These are phyloP conservation scores for Holcopasites calliopsidis DNA, from an alignment of 1,140 invertebrate genomes.

Conservation along the genomic window DNA sequence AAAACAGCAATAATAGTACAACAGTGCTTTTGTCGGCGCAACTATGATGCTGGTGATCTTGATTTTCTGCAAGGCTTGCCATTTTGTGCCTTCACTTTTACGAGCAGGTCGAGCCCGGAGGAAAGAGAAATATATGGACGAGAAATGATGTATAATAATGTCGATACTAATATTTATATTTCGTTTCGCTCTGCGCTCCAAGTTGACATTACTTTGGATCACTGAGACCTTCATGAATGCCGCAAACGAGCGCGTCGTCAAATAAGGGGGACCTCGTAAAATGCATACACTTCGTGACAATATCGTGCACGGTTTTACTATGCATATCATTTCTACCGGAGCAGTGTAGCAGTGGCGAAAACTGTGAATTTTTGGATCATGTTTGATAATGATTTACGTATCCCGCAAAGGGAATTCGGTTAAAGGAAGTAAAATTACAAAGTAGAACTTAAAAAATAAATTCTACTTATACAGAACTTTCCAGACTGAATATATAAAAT, in stretches of 20 bases:
- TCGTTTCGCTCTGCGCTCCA: too few relatives aligned
- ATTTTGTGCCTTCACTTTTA: not conserved
- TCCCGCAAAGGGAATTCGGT: not conserved
- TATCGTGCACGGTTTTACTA: not conserved
- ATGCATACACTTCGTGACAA: not conserved
- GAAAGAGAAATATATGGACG: too few relatives aligned
- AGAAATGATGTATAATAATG: too few relatives aligned
- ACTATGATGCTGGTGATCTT: not conserved
- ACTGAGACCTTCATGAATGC: not conserved
- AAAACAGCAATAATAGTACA: not conserved
- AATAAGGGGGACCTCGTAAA: not conserved
- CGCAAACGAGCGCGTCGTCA: not conserved
- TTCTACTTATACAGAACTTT: too few relatives aligned
- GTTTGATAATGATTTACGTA: not conserved
- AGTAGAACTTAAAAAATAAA: not conserved
- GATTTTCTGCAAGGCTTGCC: not conserved
- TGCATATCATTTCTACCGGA: slow-evolving; percentile 7
- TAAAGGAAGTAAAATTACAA: not conserved
- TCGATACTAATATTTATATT: too few relatives aligned
- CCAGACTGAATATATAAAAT: too few relatives aligned
- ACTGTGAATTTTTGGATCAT: not conserved
- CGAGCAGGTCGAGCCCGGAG: not conserved
- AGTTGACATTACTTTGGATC: not conserved
- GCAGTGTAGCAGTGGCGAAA: not conserved
- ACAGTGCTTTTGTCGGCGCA: not conserved